Conservation (phyloP, 2,888 invertebrate species). For the Merodon equestris region DNA sequence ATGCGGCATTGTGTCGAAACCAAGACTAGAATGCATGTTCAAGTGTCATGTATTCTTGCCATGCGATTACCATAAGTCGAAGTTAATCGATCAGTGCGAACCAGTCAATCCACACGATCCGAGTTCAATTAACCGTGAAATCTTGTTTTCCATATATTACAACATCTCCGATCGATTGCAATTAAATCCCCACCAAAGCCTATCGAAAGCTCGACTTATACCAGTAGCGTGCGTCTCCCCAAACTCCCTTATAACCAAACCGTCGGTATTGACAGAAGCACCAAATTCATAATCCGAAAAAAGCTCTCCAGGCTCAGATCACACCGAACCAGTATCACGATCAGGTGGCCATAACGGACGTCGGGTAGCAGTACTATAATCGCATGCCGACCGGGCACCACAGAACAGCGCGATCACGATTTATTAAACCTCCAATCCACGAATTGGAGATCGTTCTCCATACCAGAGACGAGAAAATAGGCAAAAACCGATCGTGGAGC, state of each 20-base stretch:
- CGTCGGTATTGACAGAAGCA: constrained; percentile 30
- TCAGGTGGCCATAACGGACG: constrained; percentile 60
- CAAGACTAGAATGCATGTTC: no score
- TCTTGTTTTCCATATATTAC: not conserved
- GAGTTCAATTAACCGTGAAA: not conserved
- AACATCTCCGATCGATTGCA: not conserved
- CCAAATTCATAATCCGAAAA: constrained; percentile 22
- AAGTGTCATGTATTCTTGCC: no score
- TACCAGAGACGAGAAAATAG: constrained; percentile 4
- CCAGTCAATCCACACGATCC: no score
- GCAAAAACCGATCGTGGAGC: constrained; percentile 15
- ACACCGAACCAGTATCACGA: constrained; percentile 36
- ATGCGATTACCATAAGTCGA: no score
- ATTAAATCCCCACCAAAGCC: not conserved
- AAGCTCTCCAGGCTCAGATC: constrained; percentile 55
- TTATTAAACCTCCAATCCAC: constrained; percentile 39
- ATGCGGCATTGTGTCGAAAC: no score
- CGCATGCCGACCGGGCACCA: constrained; percentile 19
- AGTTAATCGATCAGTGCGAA: no score
- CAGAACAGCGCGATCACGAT: constrained; percentile 28
- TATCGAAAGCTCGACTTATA: not conserved
- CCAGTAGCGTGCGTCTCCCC: constrained; percentile 1
- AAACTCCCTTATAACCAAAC: constrained; percentile 1
- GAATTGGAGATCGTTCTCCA: no score
- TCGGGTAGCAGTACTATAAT: constrained; percentile 39